A percentile compares a stretch with the other conserved stretches of the same genome.
Evolutionary conservation across 2,797 vertebrate species (phyloP).

Genomic region (Antrozous pallidus): DNA sequence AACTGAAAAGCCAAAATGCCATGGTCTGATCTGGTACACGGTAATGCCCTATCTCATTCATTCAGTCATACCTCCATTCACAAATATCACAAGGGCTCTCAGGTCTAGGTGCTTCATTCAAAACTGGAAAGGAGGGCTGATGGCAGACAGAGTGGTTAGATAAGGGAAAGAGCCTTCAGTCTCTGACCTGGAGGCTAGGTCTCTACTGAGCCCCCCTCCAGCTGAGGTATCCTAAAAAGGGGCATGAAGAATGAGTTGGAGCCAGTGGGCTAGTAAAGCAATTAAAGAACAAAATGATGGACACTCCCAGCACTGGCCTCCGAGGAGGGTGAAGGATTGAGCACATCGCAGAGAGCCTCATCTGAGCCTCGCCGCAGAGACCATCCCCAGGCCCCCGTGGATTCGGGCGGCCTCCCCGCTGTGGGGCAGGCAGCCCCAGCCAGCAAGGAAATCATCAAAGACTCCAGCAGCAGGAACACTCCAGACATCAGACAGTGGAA

Average conservation of each 20-base stretch:
- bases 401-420: neutral
- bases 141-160: neutral
- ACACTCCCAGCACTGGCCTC: neutral
- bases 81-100: neutral
- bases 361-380: neutral
- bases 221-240: neutral
- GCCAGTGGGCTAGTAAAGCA: constrained; percentile 40
- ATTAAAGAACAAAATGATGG: constrained; percentile 39
- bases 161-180: neutral
- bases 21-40: neutral
- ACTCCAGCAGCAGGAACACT: constrained; percentile 46
- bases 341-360: neutral
- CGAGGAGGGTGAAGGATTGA: neutral
- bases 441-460: constrained; percentile 69
- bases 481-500: constrained; percentile 54
- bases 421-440: constrained; percentile 31
- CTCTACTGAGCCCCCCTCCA: neutral
- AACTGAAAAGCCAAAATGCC: constrained; percentile 42
- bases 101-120: neutral
- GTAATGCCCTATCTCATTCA: neutral
- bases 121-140: neutral
- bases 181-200: neutral
- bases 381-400: neutral
- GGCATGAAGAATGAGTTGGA: neutral
- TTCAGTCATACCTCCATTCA: constrained; percentile 23